phyloP scores from a whole-genome alignment of 1,140 invertebrate species.

The Megathymus violae region DNA sequence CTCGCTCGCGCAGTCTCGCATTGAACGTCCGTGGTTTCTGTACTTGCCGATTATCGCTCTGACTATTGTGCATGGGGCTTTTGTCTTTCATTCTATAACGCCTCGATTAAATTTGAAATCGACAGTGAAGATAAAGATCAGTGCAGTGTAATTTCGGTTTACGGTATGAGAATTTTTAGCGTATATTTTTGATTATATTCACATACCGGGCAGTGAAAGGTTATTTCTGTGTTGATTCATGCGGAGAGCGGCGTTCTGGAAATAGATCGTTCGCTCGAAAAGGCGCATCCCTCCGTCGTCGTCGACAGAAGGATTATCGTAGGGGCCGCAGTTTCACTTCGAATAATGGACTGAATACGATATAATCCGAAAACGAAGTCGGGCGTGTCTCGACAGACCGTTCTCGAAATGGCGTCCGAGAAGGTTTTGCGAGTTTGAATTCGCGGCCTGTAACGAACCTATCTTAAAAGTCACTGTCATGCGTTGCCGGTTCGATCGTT shows the following conservation, averaged over 20 bases:
- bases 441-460: constrained; percentile 64
- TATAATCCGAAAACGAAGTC: constrained; percentile 43
- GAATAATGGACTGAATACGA: constrained; percentile 41
- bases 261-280: constrained; percentile 76
- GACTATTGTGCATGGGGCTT: constrained; percentile 64
- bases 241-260: constrained; percentile 79
- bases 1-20: constrained; percentile 67
- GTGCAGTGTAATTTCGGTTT: constrained; percentile 75
- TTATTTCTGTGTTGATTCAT: constrained; percentile 83
- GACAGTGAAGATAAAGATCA: constrained; percentile 62
- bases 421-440: constrained; percentile 75
- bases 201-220: constrained; percentile 75
- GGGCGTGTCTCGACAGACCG: constrained; percentile 70
- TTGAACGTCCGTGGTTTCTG: constrained; percentile 69
- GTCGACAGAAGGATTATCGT: constrained; percentile 59
- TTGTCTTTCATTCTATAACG: constrained; percentile 67
- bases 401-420: constrained; percentile 79
- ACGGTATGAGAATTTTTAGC: constrained; percentile 73
- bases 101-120: constrained; percentile 54
- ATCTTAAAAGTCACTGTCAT: constrained; percentile 55
- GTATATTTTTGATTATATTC: constrained; percentile 66
- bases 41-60: constrained; percentile 52
- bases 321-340: constrained; percentile 49
- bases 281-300: constrained; percentile 72
- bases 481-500: constrained; percentile 45